A percentile compares a stretch with the other conserved stretches of the same genome.
phyloP scores from a whole-genome alignment of 2,113 vertebrate species.

The Anser brachyrhynchus region DNA sequence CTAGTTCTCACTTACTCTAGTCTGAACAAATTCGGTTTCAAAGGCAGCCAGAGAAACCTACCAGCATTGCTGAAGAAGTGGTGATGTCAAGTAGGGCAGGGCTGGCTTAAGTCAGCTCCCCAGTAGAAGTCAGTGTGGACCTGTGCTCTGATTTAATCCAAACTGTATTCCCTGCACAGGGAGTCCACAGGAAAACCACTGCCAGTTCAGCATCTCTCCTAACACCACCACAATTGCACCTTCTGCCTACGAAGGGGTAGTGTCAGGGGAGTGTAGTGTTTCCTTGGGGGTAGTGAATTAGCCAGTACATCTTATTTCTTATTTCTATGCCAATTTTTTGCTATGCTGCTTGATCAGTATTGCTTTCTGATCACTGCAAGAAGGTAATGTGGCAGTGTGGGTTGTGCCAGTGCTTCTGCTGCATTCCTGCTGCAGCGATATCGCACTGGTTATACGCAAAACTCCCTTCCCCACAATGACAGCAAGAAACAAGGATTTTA shows the following conservation, averaged over 20 bases:
- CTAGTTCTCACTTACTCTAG: not conserved
- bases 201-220: not conserved
- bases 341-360: not conserved
- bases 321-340: not conserved
- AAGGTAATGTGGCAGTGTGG: not conserved
- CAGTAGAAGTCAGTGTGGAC: not conserved
- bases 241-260: accelerated
- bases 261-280: accelerated
- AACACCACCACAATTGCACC: not conserved
- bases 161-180: not conserved
- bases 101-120: not conserved
- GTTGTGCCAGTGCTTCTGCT: conserved; percentile 22
- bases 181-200: not conserved
- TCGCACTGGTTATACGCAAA: accelerated
- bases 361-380: not conserved
- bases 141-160: not conserved
- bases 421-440: conserved; percentile 38
- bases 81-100: not conserved
- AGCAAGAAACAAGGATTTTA: not conserved
- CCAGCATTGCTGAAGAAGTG: not conserved
- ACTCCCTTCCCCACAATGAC: not conserved
- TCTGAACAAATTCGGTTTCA: not conserved
- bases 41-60: not conserved
- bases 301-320: not conserved
- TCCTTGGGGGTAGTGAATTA: not conserved